phyloP scores from a whole-genome alignment of 2,888 invertebrate species.

The Eupithecia insigniata region DNA sequence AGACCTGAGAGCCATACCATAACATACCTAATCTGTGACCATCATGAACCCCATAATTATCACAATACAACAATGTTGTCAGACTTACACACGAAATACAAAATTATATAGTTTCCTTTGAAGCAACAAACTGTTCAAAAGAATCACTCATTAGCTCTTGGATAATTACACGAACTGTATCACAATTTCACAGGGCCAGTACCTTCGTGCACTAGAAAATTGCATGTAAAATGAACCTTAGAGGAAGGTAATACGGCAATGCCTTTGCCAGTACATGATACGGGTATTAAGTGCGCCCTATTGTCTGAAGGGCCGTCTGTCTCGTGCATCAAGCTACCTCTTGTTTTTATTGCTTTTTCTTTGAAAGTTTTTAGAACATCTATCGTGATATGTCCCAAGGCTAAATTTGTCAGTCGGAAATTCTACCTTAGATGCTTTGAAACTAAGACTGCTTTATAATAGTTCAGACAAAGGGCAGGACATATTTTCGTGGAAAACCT shows the following conservation, averaged over 20 bases:
- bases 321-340: conserved; percentile 68
- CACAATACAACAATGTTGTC: conserved; percentile 5
- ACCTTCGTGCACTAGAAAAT: conserved; percentile 5
- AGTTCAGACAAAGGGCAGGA: background rate
- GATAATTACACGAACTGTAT: conserved; percentile 65
- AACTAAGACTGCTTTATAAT: conserved; percentile 2
- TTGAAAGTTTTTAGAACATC: conserved; percentile 45
- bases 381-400: conserved; percentile 25
- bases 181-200: conserved; percentile 41
- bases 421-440: background rate
- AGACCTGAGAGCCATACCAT: background rate
- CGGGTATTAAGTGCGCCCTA: conserved; percentile 72
- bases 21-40: too few species aligned
- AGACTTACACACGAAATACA: conserved; percentile 14
- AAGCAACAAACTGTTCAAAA: conserved; percentile 45
- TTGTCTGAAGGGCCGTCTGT: conserved; percentile 78
- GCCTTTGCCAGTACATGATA: conserved; percentile 57
- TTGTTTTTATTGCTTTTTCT: conserved; percentile 70
- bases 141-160: conserved; percentile 50
- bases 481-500: background rate
- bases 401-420: background rate
- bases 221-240: conserved; percentile 34
- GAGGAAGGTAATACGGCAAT: conserved; percentile 29
- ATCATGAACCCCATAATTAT: background rate
- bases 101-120: conserved; percentile 28